A percentile compares a stretch with the other conserved stretches of the same genome.
These are phyloP conservation scores for Papilio polyxenes DNA, from an alignment of 1,140 invertebrate species.

Conservation along the genomic window DNA sequence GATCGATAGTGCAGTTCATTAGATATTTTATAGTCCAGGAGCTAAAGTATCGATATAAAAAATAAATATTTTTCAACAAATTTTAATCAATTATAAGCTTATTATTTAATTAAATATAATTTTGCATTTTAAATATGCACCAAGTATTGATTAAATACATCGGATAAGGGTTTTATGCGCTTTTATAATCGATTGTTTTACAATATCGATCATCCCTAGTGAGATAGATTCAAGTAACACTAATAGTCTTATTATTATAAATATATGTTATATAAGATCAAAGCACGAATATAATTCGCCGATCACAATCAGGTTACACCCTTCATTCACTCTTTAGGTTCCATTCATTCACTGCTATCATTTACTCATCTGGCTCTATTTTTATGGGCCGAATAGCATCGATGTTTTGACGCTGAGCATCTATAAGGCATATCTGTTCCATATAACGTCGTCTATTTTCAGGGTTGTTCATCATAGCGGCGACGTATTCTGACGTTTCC, in stretches of 20 bases:
- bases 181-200: not conserved
- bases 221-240: conserved; percentile 15
- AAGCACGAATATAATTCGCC: conserved; percentile 30
- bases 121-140: not conserved
- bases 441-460: conserved; percentile 65
- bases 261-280: conserved; percentile 28
- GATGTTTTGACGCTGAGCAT: conserved; percentile 44
- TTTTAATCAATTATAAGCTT: not conserved
- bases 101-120: too few relatives aligned
- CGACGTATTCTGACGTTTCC: conserved; percentile 71
- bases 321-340: conserved; percentile 28
- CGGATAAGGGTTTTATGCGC: not conserved
- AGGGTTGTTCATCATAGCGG: conserved; percentile 66
- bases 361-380: conserved; percentile 59
- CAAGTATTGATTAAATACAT: not conserved
- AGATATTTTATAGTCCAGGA: not conserved
- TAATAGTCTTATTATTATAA: conserved; percentile 26
- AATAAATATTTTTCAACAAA: too few relatives aligned
- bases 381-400: conserved; percentile 49
- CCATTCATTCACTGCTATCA: conserved; percentile 39
- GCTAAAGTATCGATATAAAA: not conserved
- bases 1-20: not conserved
- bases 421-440: conserved; percentile 60
- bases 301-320: conserved; percentile 42
- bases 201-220: not conserved